Percentiles rank a stretch among this genome's conserved stretches.
Conservation (phyloP, 2,113 vertebrate genomes). For the Columbina picui region DNA sequence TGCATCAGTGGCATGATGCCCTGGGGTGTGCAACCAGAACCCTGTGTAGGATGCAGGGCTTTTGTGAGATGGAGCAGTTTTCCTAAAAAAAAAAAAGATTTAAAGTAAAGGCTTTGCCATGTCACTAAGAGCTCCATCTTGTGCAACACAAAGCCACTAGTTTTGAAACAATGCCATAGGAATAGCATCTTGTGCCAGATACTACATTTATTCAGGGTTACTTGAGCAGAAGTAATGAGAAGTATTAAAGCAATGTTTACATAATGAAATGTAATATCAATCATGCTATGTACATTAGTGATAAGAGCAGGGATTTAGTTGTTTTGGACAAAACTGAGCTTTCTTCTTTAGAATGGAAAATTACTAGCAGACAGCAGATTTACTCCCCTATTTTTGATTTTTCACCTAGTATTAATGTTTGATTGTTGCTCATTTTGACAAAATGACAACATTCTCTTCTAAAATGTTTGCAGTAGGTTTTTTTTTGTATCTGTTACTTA, state of each 20-base stretch:
- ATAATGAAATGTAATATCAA: slow-evolving; percentile 59
- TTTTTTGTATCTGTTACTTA: background rate
- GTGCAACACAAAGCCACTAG: slow-evolving; percentile 32
- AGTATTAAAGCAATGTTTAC: slow-evolving; percentile 68
- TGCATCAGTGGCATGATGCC: background rate
- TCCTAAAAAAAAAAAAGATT: background rate
- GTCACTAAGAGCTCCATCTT: slow-evolving; percentile 8
- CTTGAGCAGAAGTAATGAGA: slow-evolving; percentile 72
- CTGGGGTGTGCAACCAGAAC: background rate
- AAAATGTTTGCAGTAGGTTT: background rate
- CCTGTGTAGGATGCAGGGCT: background rate
- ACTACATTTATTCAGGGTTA: slow-evolving; percentile 66
- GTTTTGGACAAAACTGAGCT: slow-evolving; percentile 40
- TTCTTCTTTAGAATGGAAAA: slow-evolving; percentile 58
- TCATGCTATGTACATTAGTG: slow-evolving; percentile 39
- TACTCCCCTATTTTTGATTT: background rate
- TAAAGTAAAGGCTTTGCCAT: background rate
- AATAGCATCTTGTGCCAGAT: slow-evolving; percentile 53
- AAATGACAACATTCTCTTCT: background rate
- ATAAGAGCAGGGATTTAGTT: slow-evolving; percentile 42
- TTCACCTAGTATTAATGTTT: background rate
- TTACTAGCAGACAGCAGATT: background rate
- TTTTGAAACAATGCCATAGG: slow-evolving; percentile 48
- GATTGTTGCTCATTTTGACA: background rate
- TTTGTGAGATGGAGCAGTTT: slow-evolving; percentile 23